These are phyloP conservation scores for Augochlorella aurata DNA, from an alignment of 2,888 invertebrate genomes.

Conservation along the genomic window DNA sequence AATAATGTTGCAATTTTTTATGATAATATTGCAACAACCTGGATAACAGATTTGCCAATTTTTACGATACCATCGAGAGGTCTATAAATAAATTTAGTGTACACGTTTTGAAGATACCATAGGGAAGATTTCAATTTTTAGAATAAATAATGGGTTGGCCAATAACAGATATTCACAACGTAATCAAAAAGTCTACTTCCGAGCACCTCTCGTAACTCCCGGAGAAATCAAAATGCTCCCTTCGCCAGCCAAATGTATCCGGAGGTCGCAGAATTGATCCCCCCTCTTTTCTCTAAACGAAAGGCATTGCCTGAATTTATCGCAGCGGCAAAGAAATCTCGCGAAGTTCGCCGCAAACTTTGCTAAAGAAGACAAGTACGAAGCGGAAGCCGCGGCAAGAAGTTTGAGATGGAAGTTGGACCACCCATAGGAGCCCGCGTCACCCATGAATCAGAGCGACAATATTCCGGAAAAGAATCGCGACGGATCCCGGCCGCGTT, in stretches of 20 bases:
- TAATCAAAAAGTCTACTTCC: no score
- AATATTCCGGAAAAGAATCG: slow-evolving; percentile 35
- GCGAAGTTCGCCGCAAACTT: background rate
- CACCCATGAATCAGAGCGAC: slow-evolving; percentile 40
- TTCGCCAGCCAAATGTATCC: background rate
- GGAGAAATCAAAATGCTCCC: background rate
- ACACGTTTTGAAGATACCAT: no score
- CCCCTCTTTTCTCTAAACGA: background rate
- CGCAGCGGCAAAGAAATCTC: background rate
- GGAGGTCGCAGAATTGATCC: background rate
- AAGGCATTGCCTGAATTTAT: background rate
- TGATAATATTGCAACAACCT: no score
- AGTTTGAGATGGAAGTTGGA: slow-evolving; percentile 13
- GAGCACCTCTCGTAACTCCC: no score
- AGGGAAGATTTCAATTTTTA: no score
- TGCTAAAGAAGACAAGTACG: slow-evolving; percentile 3
- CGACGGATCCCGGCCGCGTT: slow-evolving; percentile 28
- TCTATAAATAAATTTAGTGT: no score
- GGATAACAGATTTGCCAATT: no score
- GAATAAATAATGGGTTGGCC: no score
- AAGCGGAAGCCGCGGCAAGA: slow-evolving; percentile 12
- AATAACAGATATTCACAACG: no score
- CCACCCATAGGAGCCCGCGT: slow-evolving; percentile 7
- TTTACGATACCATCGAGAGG: no score
- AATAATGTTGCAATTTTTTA: no score